Evolutionary conservation across 2,797 vertebrate species (phyloP), one percentile per base, ranked within the genome.

Genomic region (Gila robusta): DNA sequence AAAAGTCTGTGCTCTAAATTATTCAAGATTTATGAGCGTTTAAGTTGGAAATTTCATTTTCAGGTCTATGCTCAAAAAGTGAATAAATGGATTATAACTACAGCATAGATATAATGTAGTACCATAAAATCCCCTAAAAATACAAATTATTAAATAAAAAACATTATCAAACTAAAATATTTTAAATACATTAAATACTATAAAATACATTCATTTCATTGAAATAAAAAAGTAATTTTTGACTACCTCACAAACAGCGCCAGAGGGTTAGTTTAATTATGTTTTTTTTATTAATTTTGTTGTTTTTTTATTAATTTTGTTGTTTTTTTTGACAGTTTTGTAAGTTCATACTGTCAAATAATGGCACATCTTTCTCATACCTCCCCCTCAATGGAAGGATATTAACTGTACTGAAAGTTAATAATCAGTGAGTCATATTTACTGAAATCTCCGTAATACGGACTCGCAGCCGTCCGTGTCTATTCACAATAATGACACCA

Each of bases 391-490:
- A 17, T 81, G 59, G 19, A 66, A 23, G 71, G n/a, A 73, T 49
- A 77, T 90, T 49, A 88, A 81, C 64, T 44, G 32, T 80, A 56
- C 19, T 17, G 11, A 28, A 76, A 21, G 2, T 35, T 70, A 86
- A 37, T 80, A 81, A 77, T 66, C 73, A 59, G 37, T 89, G 89
- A 90, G 81, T 90, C 88, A 90, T 84, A 62, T 86, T 84, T 86
- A 79, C 87, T 82, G 86, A 88, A 88, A 81, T 85, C 79, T 72
- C 84, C n/a, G 62, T 81, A 84, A 49, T 35, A 47, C 72, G 37
- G 70, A 52, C 86, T 87, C 56, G 69, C 62, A 64, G 56, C 81
- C 47, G 52, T 86, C 82, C 76, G 44, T 26, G 59, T 62, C 64
- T 66, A 8, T 66, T 66, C 64, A 66, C 81, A 83, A 87, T 39